Evolutionary conservation across 2,797 vertebrate species (phyloP).

Genomic region (Halcyon smyrnensis): DNA sequence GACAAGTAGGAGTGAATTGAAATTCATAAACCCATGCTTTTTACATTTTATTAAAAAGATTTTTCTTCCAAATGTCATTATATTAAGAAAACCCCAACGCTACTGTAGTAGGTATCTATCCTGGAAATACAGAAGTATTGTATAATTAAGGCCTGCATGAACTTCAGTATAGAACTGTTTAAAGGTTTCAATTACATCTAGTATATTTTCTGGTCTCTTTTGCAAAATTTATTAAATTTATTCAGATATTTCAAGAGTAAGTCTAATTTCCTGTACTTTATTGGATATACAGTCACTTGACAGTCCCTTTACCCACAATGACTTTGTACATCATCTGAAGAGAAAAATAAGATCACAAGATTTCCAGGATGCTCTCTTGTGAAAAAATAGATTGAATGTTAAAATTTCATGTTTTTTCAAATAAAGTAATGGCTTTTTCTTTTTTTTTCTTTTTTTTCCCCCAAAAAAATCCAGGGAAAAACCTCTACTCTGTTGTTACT

Average conservation of each 20-base stretch:
- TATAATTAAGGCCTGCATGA: background rate
- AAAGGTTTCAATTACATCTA: background rate
- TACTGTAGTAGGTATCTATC: background rate
- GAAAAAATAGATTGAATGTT: background rate
- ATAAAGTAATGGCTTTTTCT: background rate
- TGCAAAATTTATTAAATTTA: background rate
- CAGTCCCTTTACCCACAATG: background rate
- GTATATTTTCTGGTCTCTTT: background rate
- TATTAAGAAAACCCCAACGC: background rate
- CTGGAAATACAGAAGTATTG: background rate
- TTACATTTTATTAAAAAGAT: background rate
- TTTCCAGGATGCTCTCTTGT: background rate
- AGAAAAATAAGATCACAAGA: background rate
- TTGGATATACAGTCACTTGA: background rate
- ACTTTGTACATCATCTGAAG: background rate
- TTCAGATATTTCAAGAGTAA: background rate
- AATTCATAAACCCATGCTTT: background rate
- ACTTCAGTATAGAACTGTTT: background rate
- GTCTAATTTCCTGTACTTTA: slow-evolving; percentile 5
- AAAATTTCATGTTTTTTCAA: background rate
- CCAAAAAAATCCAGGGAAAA: background rate
- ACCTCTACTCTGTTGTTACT: background rate
- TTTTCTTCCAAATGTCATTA: background rate
- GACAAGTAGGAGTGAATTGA: background rate
- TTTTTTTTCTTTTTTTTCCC: background rate